These are phyloP conservation scores for Sylvia atricapilla DNA, from an alignment of 2,113 vertebrate genomes.

Conservation along the genomic window DNA sequence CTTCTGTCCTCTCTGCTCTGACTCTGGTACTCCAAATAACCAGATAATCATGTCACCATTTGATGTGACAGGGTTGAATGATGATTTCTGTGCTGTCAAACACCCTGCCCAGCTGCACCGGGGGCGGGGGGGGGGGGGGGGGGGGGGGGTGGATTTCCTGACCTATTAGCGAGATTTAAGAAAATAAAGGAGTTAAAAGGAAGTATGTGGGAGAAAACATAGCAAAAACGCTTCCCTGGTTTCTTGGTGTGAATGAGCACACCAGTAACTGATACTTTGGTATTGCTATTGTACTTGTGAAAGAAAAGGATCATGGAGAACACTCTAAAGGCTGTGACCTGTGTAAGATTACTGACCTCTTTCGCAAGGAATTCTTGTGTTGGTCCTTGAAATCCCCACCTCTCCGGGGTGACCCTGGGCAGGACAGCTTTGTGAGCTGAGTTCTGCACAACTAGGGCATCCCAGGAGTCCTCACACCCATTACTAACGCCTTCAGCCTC, in stretches of 20 bases:
- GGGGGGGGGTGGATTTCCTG: not conserved
- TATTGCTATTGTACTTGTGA: not conserved
- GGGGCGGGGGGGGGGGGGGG: too few species aligned
- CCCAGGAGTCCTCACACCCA: not conserved
- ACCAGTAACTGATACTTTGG: not conserved
- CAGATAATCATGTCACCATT: accelerated
- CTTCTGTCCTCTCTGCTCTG: not conserved
- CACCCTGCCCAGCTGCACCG: not conserved
- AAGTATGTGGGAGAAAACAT: not conserved
- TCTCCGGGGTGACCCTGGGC: not conserved
- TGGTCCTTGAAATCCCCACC: not conserved
- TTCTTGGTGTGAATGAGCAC: not conserved
- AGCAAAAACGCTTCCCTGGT: not conserved
- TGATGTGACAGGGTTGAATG: not conserved
- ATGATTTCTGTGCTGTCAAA: not conserved
- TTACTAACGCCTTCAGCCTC: not conserved
- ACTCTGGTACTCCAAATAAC: not conserved
- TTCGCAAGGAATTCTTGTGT: not conserved
- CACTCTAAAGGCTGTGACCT: not conserved
- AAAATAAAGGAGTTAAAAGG: not conserved
- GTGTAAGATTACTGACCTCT: not conserved
- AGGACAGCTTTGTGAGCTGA: not conserved
- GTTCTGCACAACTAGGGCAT: not conserved
- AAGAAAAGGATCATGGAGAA: not conserved
- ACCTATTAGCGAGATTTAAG: not conserved